phyloP scores from a whole-genome alignment of 2,888 invertebrate genomes.

The Blastobasis adustella region DNA sequence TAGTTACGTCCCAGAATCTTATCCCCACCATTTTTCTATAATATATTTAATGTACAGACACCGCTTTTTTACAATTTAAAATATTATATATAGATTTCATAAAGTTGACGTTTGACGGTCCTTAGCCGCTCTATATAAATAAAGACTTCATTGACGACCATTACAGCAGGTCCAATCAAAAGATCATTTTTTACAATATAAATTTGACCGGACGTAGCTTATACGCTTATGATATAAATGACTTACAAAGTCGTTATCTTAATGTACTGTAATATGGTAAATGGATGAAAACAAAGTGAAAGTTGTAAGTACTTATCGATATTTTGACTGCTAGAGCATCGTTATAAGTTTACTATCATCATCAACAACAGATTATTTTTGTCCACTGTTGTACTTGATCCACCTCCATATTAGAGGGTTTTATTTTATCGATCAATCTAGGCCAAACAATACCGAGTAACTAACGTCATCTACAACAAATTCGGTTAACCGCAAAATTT shows the following conservation, averaged over 20 bases:
- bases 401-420: not conserved
- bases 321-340: not conserved
- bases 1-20: no score
- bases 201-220: constrained; percentile 64
- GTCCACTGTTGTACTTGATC: not conserved
- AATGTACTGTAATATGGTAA: constrained; percentile 19
- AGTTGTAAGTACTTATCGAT: constrained; percentile 1
- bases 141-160: constrained; percentile 39
- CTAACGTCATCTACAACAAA: no score
- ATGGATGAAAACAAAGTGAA: constrained; percentile 8
- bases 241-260: constrained; percentile 49
- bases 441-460: no score
- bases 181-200: constrained; percentile 72
- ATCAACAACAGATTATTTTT: no score
- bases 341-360: no score
- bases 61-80: no score
- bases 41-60: no score
- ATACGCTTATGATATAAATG: constrained; percentile 51
- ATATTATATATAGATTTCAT: no score
- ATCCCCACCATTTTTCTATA: no score
- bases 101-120: no score
- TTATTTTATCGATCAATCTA: no score
- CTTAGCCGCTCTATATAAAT: constrained; percentile 37
- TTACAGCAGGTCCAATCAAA: constrained; percentile 69
- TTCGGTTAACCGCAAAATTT: no score